Evolutionary conservation across 2,888 invertebrate species (phyloP).

Genomic region (Nipponacmea schrenckii): DNA sequence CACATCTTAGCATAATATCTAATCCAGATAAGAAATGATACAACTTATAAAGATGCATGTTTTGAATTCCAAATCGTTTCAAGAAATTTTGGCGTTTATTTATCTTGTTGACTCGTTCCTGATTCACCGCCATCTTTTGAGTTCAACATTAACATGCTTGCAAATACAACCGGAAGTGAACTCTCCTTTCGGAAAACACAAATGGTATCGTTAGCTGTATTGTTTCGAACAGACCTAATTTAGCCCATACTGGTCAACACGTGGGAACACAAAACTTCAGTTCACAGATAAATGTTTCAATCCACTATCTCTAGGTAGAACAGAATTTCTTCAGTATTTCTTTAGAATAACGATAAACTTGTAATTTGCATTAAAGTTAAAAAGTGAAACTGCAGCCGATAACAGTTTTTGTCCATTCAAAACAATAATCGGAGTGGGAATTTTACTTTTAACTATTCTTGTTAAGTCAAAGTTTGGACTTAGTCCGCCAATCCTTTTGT

Average conservation of each 20-base stretch:
- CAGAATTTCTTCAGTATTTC: too few relatives aligned
- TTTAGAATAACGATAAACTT: too few relatives aligned
- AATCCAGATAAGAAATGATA: slow-evolving; percentile 5
- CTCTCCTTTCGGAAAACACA: slow-evolving; percentile 7
- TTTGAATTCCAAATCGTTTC: slow-evolving; percentile 1
- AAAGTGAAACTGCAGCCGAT: too few relatives aligned
- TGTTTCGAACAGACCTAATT: neutral
- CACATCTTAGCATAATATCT: neutral
- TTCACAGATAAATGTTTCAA: too few relatives aligned
- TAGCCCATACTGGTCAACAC: neutral
- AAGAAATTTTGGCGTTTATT: slow-evolving; percentile 1
- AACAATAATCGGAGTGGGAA: too few relatives aligned
- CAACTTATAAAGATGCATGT: slow-evolving; percentile 1
- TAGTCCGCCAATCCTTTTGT: too few relatives aligned
- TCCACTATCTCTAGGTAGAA: too few relatives aligned
- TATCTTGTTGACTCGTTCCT: neutral
- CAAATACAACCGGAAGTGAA: neutral
- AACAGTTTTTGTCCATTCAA: too few relatives aligned
- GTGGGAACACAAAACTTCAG: neutral
- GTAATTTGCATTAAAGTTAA: too few relatives aligned
- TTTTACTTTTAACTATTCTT: too few relatives aligned
- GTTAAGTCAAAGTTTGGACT: too few relatives aligned
- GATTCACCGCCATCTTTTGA: neutral
- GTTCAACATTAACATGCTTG: neutral
- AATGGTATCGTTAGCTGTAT: neutral